These are phyloP conservation scores for Andricus curvator DNA, from an alignment of 2,888 invertebrate species.

Conservation along the genomic window DNA sequence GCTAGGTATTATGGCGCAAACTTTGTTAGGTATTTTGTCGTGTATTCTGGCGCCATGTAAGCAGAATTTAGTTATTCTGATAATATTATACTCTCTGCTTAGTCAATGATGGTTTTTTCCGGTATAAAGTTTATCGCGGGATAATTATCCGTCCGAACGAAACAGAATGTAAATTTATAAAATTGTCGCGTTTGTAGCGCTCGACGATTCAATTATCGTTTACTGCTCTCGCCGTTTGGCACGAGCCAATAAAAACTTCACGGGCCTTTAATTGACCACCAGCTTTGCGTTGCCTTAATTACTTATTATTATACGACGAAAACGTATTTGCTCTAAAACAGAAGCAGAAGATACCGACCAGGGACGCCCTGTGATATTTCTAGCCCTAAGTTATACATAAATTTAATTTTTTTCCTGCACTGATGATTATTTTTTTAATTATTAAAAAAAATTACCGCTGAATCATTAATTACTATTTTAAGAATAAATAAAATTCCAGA, in stretches of 20 bases:
- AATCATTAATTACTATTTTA: too few relatives aligned
- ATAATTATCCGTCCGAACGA: constrained; percentile 27
- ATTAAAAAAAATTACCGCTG: background rate
- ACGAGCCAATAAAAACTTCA: constrained; percentile 33
- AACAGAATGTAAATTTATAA: constrained; percentile 16
- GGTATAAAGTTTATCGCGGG: constrained; percentile 21
- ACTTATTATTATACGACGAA: constrained; percentile 18
- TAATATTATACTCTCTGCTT: background rate
- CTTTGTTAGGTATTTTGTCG: constrained; percentile 6
- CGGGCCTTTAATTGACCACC: constrained; percentile 28
- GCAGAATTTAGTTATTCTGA: constrained; percentile 10
- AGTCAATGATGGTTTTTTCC: background rate
- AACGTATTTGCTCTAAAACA: background rate
- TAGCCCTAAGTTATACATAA: background rate
- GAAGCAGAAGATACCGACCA: background rate
- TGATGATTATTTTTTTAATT: background rate
- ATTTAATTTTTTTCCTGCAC: background rate
- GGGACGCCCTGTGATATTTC: background rate
- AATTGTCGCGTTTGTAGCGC: background rate
- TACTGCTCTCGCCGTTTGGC: constrained; percentile 23
- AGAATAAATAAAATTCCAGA: too few relatives aligned
- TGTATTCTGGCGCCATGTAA: background rate
- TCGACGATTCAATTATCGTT: constrained; percentile 3
- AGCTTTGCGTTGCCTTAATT: background rate
- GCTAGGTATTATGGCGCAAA: background rate